phyloP scores from a whole-genome alignment of 2,888 invertebrate species.

The Drosophila siamana region DNA sequence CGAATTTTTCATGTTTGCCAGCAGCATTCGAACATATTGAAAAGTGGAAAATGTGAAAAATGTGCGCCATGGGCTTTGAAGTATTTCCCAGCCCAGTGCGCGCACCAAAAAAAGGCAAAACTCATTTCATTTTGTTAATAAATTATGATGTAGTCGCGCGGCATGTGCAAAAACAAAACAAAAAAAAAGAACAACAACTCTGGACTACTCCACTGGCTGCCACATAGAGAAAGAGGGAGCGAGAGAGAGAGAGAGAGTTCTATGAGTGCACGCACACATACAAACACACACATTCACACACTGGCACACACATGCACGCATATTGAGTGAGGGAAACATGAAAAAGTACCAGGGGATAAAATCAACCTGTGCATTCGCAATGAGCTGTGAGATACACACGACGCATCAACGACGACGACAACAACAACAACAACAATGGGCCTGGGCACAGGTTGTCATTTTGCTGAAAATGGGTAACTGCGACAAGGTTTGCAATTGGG shows the following conservation, averaged over 20 bases:
- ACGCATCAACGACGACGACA: slow-evolving; percentile 49
- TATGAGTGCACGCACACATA: slow-evolving; percentile 36
- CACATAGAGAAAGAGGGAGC: no score
- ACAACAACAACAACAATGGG: slow-evolving; percentile 17
- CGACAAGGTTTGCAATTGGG: slow-evolving; percentile 56
- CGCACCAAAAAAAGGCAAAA: slow-evolving; percentile 42
- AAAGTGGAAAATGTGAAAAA: slow-evolving; percentile 70
- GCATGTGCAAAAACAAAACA: slow-evolving; percentile 56
- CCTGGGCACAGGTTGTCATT: slow-evolving; percentile 65
- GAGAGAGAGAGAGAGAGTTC: no score
- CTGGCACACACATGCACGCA: background rate
- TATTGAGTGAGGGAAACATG: slow-evolving; percentile 43
- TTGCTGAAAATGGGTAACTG: slow-evolving; percentile 52
- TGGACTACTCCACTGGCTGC: background rate
- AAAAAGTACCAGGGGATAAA: slow-evolving; percentile 78
- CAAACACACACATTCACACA: slow-evolving; percentile 16
- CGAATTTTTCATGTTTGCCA: slow-evolving; percentile 33
- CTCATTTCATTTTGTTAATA: slow-evolving; percentile 79
- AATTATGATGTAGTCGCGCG: slow-evolving; percentile 77
- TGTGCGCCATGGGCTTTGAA: slow-evolving; percentile 69
- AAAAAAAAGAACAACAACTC: slow-evolving; percentile 44
- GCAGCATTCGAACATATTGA: slow-evolving; percentile 61
- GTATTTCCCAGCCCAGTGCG: slow-evolving; percentile 1
- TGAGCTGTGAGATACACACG: slow-evolving; percentile 69
- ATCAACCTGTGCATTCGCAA: slow-evolving; percentile 82